These are phyloP conservation scores for Crepidodera aurea DNA, from an alignment of 2,888 invertebrate genomes.

Conservation along the genomic window DNA sequence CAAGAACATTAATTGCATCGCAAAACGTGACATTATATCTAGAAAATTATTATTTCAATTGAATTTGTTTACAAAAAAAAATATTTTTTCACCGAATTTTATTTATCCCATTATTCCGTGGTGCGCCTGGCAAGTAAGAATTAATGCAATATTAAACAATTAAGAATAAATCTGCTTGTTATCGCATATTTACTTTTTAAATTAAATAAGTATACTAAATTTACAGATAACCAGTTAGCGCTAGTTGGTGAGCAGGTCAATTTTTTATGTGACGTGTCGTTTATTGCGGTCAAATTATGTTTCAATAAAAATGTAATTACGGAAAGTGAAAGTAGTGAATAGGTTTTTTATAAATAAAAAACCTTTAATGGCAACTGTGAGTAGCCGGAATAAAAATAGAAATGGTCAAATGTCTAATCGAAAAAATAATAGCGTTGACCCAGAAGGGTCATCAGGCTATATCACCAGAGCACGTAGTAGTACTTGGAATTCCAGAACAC, in stretches of 20 bases:
- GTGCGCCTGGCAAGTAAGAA: not conserved
- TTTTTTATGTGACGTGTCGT: slow-evolving; percentile 13
- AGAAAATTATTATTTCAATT: no score
- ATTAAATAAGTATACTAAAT: slow-evolving; percentile 18
- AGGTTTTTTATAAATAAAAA: not conserved
- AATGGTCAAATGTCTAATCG: slow-evolving; percentile 30
- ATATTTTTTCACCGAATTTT: no score
- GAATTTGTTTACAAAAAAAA: no score
- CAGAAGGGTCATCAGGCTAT: slow-evolving; percentile 19
- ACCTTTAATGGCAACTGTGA: not conserved
- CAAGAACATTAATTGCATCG: no score
- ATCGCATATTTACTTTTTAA: slow-evolving; percentile 25
- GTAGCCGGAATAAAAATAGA: slow-evolving; percentile 6
- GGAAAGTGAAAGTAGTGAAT: slow-evolving; percentile 4
- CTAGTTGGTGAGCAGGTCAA: slow-evolving; percentile 11
- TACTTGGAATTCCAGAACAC: slow-evolving; percentile 23
- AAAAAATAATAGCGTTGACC: slow-evolving; percentile 15
- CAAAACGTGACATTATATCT: no score
- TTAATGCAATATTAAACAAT: not conserved
- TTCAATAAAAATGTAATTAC: slow-evolving; percentile 3
- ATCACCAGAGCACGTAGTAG: slow-evolving; percentile 34
- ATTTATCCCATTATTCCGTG: no score
- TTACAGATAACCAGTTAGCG: slow-evolving; percentile 14
- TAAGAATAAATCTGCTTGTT: slow-evolving; percentile 10
- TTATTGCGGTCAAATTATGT: not conserved